Evolutionary conservation across 2,888 invertebrate species (phyloP).

Genomic region (Crematogaster levior): DNA sequence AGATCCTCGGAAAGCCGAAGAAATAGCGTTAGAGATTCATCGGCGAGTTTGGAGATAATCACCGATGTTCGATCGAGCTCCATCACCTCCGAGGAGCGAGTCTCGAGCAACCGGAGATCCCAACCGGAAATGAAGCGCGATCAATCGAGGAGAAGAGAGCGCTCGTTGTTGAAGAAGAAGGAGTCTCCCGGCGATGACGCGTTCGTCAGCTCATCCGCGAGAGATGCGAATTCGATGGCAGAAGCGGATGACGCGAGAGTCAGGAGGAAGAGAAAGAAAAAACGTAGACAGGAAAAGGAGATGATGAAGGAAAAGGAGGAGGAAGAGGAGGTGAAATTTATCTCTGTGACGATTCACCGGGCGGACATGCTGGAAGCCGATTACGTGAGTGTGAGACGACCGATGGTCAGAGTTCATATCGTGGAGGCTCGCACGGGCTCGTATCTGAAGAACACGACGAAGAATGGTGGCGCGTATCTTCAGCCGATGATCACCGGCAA

Average conservation of each 20-base stretch:
- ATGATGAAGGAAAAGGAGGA: slow-evolving; percentile 52
- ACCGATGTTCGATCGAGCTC: slow-evolving; percentile 17
- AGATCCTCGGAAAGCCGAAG: slow-evolving; percentile 10
- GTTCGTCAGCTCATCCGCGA: slow-evolving; percentile 34
- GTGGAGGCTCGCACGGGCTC: slow-evolving; percentile 87
- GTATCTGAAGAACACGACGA: slow-evolving; percentile 85
- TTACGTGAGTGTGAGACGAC: slow-evolving; percentile 87
- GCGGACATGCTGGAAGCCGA: slow-evolving; percentile 88
- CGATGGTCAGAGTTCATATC: slow-evolving; percentile 88
- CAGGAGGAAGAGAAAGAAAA: slow-evolving; percentile 55
- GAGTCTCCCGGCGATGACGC: neutral
- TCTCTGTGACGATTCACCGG: slow-evolving; percentile 87
- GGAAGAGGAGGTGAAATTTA: slow-evolving; percentile 78
- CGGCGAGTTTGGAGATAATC: slow-evolving; percentile 6
- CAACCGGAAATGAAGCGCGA: neutral
- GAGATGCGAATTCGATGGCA: neutral
- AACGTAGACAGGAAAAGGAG: slow-evolving; percentile 58
- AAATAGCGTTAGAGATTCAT: slow-evolving; percentile 2
- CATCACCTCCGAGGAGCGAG: slow-evolving; percentile 12
- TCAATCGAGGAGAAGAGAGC: neutral
- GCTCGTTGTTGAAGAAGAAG: slow-evolving; percentile 10
- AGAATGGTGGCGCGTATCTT: slow-evolving; percentile 83
- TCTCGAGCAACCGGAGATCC: neutral
- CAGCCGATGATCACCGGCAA: slow-evolving; percentile 88
- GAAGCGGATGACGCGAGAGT: slow-evolving; percentile 43